Conservation (phyloP, 2,888 invertebrate species). For the Choristoneura rosaceana region DNA sequence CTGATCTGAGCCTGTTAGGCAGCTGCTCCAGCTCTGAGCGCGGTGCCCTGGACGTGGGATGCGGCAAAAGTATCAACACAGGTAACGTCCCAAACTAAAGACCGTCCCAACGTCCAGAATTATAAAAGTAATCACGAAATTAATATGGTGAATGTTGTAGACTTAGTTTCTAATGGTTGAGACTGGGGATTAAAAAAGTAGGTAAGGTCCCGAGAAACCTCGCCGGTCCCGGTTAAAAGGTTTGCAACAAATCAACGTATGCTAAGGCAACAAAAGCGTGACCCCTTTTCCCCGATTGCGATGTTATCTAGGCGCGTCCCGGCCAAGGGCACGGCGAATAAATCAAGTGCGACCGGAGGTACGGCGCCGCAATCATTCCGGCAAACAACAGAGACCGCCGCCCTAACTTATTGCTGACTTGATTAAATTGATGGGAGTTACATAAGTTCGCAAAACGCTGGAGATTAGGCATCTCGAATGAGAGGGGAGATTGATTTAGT, state of each 20-base stretch:
- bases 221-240: neutral
- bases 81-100: no score
- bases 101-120: no score
- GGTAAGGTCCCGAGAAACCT: neutral
- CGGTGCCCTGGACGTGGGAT: no score
- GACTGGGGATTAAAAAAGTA: neutral
- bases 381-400: conserved; percentile 3
- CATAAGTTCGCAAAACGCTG: neutral
- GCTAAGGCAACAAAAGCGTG: neutral
- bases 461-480: neutral
- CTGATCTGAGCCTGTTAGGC: no score
- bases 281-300: neutral
- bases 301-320: neutral
- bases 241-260: neutral
- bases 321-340: neutral
- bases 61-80: no score
- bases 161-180: neutral
- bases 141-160: neutral
- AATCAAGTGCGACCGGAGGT: conserved; percentile 1
- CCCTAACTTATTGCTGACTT: conserved; percentile 15
- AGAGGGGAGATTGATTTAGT: neutral
- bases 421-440: neutral
- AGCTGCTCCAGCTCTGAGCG: no score
- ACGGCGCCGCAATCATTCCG: neutral
- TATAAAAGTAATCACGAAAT: no score